These are phyloP conservation scores for Adoxophyes honmai DNA, from an alignment of 1,140 invertebrate species.

Conservation along the genomic window DNA sequence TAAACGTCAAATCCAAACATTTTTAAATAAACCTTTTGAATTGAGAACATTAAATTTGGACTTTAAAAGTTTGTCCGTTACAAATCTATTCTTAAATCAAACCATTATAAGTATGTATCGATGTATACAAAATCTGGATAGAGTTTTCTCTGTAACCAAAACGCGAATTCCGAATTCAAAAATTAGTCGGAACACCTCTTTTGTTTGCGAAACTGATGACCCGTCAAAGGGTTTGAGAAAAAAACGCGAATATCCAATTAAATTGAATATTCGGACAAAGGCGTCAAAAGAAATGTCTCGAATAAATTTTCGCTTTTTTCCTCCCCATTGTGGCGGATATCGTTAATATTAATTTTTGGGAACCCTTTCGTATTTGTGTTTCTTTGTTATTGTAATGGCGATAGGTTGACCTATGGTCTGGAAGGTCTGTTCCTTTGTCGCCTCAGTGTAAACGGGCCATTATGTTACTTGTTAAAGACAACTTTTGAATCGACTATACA, in stretches of 20 bases:
- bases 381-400: slow-evolving; percentile 62
- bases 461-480: too few species aligned
- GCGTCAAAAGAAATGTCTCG: slow-evolving; percentile 64
- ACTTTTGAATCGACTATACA: too few species aligned
- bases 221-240: slow-evolving; percentile 4
- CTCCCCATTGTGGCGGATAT: slow-evolving; percentile 58
- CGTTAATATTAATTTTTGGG: slow-evolving; percentile 71
- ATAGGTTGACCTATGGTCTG: slow-evolving; percentile 13
- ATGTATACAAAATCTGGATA: too few species aligned
- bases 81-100: too few species aligned
- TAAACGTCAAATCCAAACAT: too few species aligned
- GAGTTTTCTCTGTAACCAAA: too few species aligned
- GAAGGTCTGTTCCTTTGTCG: slow-evolving; percentile 10
- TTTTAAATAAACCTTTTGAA: too few species aligned
- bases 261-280: slow-evolving; percentile 61
- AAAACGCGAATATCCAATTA: slow-evolving; percentile 25
- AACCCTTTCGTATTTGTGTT: slow-evolving; percentile 57
- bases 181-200: too few species aligned
- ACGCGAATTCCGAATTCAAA: too few species aligned
- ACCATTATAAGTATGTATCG: too few species aligned
- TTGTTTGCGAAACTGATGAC: slow-evolving; percentile 1
- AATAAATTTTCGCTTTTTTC: slow-evolving; percentile 58
- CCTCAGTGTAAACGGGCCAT: neutral
- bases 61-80: too few species aligned
- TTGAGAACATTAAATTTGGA: too few species aligned